These are phyloP conservation scores for Seira musarum DNA, from an alignment of 2,888 invertebrate genomes.

Conservation along the genomic window DNA sequence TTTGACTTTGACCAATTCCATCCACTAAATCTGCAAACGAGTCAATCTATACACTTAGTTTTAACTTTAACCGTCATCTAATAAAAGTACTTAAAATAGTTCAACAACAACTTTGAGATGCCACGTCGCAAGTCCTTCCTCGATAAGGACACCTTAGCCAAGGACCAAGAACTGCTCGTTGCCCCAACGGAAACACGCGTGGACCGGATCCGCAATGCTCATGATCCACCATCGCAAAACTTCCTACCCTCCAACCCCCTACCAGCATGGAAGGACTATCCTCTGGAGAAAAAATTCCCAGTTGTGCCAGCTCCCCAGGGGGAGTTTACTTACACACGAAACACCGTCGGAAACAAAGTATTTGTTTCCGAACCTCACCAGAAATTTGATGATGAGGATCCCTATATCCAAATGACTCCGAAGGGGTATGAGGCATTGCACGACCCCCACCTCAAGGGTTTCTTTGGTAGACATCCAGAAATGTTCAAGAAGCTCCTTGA, in stretches of 20 bases:
- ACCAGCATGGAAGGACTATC: conserved; percentile 39
- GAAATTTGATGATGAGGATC: conserved; percentile 39
- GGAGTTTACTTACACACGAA: conserved; percentile 28
- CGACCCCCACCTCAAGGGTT: conserved; percentile 33
- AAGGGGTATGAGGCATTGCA: conserved; percentile 27
- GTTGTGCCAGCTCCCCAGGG: conserved; percentile 15
- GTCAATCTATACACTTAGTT: no score
- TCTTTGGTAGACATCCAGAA: conserved; percentile 29
- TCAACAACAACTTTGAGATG: no score
- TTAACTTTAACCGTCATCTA: no score
- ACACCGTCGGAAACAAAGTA: conserved; percentile 32
- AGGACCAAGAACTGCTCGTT: conserved; percentile 25
- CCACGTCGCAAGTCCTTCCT: not conserved
- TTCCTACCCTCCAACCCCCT: conserved; percentile 20
- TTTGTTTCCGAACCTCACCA: not conserved
- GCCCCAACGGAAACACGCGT: not conserved
- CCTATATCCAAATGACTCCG: conserved; percentile 18
- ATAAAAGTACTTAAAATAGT: no score
- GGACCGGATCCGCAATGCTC: conserved; percentile 9
- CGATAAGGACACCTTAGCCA: not conserved
- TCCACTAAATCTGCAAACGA: no score
- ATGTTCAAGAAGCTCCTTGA: conserved; percentile 22
- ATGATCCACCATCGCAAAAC: conserved; percentile 7
- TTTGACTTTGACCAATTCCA: no score
- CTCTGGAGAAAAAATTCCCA: conserved; percentile 47